Conservation (phyloP, 2,113 vertebrate genomes). For the Podarcis cretensis region DNA sequence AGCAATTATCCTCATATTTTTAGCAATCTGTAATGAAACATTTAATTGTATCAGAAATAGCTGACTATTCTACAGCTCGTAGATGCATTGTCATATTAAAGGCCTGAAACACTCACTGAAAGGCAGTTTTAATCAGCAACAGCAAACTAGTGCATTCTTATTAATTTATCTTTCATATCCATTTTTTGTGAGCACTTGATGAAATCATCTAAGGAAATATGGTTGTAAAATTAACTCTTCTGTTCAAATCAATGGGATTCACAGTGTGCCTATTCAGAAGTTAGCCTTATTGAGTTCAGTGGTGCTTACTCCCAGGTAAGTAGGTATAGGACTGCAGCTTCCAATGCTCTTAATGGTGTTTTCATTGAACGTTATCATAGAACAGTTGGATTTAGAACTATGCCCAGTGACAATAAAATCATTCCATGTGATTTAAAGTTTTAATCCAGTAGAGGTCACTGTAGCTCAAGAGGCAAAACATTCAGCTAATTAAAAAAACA, state of each 20-base stretch:
- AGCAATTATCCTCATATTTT: not conserved
- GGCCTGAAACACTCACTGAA: not conserved
- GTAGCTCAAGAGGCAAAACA: not conserved
- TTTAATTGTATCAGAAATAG: not conserved
- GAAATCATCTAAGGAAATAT: not conserved
- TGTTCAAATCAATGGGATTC: not conserved
- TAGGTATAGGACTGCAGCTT: too few species aligned
- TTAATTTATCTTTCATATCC: not conserved
- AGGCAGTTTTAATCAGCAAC: not conserved
- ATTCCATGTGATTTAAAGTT: not conserved
- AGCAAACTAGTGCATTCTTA: not conserved
- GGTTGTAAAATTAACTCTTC: not conserved
- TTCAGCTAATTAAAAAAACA: not conserved
- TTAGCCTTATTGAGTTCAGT: too few species aligned
- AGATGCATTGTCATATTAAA: not conserved
- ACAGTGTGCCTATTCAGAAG: too few species aligned
- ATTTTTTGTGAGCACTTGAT: not conserved
- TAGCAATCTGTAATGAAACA: not conserved
- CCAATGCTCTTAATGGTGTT: too few species aligned
- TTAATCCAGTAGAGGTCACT: not conserved
- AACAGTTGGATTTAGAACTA: too few species aligned
- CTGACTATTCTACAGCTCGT: not conserved
- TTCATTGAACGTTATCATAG: too few species aligned
- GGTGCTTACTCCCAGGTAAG: too few species aligned
- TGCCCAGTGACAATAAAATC: not conserved